Evolutionary conservation across 64 coral and sea anemone genomes (phyloP).

Genomic region (Montipora capricornis): DNA sequence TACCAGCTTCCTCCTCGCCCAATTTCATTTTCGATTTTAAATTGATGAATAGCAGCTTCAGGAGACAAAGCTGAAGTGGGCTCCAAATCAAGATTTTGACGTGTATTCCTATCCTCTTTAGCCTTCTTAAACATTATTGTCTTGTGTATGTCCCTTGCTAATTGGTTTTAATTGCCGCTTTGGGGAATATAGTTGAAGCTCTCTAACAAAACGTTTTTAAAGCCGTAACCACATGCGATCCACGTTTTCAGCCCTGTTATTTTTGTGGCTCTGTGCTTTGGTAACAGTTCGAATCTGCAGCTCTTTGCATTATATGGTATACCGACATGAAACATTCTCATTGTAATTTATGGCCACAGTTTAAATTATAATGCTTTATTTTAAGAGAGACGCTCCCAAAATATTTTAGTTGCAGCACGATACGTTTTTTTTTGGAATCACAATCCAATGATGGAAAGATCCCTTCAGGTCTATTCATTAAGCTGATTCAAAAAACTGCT

Average conservation of each 20-base stretch:
- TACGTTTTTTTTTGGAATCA: too few species aligned
- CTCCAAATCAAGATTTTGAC: neutral
- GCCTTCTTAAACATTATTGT: neutral
- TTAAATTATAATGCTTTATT: too few species aligned
- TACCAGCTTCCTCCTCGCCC: neutral
- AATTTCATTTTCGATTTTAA: neutral
- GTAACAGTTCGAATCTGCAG: too few species aligned
- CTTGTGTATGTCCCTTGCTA: neutral
- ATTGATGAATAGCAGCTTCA: neutral
- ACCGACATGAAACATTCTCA: too few species aligned
- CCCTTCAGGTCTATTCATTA: too few species aligned
- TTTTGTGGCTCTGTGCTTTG: too few species aligned
- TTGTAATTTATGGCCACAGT: too few species aligned
- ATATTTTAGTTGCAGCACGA: too few species aligned
- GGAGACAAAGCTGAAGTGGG: neutral
- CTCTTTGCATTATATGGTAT: too few species aligned
- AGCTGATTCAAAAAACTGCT: too few species aligned
- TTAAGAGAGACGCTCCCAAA: too few species aligned
- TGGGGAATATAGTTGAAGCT: neutral
- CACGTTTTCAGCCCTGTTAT: neutral
- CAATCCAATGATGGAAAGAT: too few species aligned
- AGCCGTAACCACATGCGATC: neutral
- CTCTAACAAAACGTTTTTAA: neutral
- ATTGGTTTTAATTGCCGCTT: slow-evolving; percentile 9
- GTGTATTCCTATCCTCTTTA: neutral